phyloP scores from a whole-genome alignment of 2,888 invertebrate species.

The Charanyca ferruginea region DNA sequence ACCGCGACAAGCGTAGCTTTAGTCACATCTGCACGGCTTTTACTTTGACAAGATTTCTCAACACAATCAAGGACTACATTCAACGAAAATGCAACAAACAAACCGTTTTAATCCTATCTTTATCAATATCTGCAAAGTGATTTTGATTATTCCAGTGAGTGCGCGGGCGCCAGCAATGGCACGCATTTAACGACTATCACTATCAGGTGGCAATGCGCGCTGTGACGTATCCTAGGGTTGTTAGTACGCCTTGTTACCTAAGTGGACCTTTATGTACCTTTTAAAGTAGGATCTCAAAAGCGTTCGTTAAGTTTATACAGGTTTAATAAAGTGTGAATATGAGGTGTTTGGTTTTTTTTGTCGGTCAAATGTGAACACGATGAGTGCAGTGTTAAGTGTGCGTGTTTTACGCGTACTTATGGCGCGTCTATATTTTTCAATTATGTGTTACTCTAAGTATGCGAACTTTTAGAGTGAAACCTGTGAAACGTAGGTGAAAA shows the following conservation, averaged over 20 bases:
- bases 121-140: slow-evolving; percentile 54
- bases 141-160: slow-evolving; percentile 62
- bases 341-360: slow-evolving; percentile 21
- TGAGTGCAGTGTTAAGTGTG: background rate
- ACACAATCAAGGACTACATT: background rate
- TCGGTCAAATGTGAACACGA: background rate
- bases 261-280: slow-evolving; percentile 71
- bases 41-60: too few relatives aligned
- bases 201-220: slow-evolving; percentile 72
- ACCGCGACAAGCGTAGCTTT: too few relatives aligned
- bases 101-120: slow-evolving; percentile 28
- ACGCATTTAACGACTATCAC: slow-evolving; percentile 74
- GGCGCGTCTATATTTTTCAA: background rate
- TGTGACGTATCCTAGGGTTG: slow-evolving; percentile 70
- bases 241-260: slow-evolving; percentile 77
- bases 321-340: slow-evolving; percentile 40
- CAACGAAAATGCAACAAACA: slow-evolving; percentile 48
- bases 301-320: slow-evolving; percentile 51
- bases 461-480: background rate
- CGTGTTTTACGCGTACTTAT: background rate
- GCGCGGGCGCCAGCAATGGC: slow-evolving; percentile 64
- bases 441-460: background rate
- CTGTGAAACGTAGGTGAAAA: background rate
- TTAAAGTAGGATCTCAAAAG: slow-evolving; percentile 61
- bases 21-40: too few relatives aligned